phyloP scores from a whole-genome alignment of 2,888 invertebrate genomes.

The Patella ulyssiponensis region DNA sequence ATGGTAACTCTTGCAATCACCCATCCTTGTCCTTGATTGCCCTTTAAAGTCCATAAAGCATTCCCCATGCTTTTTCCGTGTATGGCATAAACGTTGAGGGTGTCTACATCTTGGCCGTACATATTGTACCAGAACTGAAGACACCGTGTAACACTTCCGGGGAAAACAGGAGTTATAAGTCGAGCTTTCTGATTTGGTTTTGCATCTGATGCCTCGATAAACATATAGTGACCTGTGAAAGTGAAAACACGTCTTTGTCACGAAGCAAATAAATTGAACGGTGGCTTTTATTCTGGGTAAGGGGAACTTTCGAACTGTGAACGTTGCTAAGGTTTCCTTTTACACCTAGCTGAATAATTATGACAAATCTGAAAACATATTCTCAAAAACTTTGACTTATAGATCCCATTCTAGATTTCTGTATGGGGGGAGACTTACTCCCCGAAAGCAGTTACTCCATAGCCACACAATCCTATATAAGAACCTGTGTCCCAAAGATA shows the following conservation, averaged over 20 bases:
- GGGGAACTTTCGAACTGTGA: too few species aligned
- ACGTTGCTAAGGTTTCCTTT: too few species aligned
- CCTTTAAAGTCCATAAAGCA: constrained; percentile 37
- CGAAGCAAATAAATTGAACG: too few species aligned
- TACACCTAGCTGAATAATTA: too few species aligned
- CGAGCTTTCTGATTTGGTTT: constrained; percentile 44
- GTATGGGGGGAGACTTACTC: too few species aligned
- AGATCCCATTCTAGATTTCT: too few species aligned
- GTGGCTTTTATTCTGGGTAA: too few species aligned
- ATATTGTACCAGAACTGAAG: constrained; percentile 63
- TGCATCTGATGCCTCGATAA: constrained; percentile 75
- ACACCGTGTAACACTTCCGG: constrained; percentile 44
- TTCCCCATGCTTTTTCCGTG: constrained; percentile 22
- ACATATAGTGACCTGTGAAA: constrained; percentile 73
- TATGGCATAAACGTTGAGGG: constrained; percentile 47
- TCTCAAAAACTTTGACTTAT: too few species aligned
- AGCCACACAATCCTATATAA: too few species aligned
- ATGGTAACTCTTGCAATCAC: constrained; percentile 48
- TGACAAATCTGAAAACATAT: too few species aligned
- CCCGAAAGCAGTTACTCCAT: too few species aligned
- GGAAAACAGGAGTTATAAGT: constrained; percentile 46
- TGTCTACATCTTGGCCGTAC: constrained; percentile 56
- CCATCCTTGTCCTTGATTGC: constrained; percentile 52
- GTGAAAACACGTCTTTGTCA: not conserved
- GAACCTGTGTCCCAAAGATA: too few species aligned